Evolutionary conservation across 2,113 vertebrate genomes (phyloP), one percentile per base, ranked within the genome.

Genomic region (Perca schrenkii): DNA sequence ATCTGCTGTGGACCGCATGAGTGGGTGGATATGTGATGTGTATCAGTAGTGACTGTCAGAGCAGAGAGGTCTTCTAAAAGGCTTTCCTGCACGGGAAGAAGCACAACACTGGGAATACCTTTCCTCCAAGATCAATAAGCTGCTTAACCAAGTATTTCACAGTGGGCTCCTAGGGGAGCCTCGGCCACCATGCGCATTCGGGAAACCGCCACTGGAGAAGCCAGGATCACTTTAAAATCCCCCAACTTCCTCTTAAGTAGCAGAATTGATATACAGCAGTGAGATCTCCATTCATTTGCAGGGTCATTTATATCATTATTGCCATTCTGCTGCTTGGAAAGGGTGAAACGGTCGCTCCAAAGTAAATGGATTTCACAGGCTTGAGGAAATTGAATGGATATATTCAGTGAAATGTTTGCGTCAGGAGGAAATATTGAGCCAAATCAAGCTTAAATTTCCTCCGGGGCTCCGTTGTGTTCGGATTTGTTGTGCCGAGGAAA

Each of bases 61-160:
- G 71, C 68, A 47, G 47, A 70, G 74, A 80, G 76, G 68, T 70
- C 84, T 82, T 85, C 84, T 88, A 74, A 91, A 91, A 92, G 81
- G 67, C 76, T 77, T 2, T 34, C 54, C 72, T 64, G 85, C 77
- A 74, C 36, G 31, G 28, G 84, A 76, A 17, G 85, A 70, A 74
- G 84, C 61, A 60, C 69, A 67, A 62, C 34, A 25, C 86, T 70
- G 87, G 86, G 86, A 93, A 90, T 87, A 83, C 91, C 88, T 88
- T 77, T 84, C 80, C 36, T 75, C 84, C 63, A 50, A 74, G 88
- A 93, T 93, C 91, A 94, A 93, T 93, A 91, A 84, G 87, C 79
- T 84, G 88, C 90, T 90, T 90, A 92, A 92, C 90, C 89, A 85
- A 89, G 89, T 92, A 86, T 88, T 93, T 91, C 86, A 69, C 80